phyloP scores from a whole-genome alignment of 1,140 invertebrate species.

The honey bee (Apis mellifera) region DNA sequence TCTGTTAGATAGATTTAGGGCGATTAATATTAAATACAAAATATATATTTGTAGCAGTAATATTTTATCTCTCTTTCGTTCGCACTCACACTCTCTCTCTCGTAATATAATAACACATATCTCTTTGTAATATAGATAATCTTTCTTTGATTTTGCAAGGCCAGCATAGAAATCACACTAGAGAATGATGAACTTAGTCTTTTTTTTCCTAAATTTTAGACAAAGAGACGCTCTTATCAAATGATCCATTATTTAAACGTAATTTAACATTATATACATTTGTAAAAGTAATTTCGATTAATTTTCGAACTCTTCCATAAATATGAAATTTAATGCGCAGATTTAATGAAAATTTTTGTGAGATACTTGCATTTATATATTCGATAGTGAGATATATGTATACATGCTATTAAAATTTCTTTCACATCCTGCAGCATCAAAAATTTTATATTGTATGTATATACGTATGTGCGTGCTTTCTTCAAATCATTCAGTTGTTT shows the following conservation, averaged over 20 bases:
- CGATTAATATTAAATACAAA: conserved; percentile 78
- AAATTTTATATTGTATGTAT: conserved; percentile 3
- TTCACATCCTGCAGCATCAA: conserved; percentile 12
- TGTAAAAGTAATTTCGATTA: conserved; percentile 36
- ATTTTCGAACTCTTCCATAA: conserved; percentile 35
- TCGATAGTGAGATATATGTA: conserved; percentile 11
- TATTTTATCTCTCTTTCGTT: conserved; percentile 46
- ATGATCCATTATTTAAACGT: conserved; percentile 52
- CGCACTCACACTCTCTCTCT: conserved; percentile 58
- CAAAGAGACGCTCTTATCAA: conserved; percentile 59
- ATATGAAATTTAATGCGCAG: conserved; percentile 34
- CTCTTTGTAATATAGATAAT: conserved; percentile 70
- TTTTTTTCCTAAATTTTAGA: conserved; percentile 59
- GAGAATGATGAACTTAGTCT: conserved; percentile 74
- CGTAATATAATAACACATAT: conserved; percentile 73
- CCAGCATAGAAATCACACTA: conserved; percentile 80
- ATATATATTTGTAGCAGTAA: conserved; percentile 75
- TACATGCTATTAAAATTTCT: conserved; percentile 42
- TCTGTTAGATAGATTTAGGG: conserved; percentile 71
- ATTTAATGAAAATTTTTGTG: conserved; percentile 43
- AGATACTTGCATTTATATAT: conserved; percentile 25
- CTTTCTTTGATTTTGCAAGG: conserved; percentile 80
- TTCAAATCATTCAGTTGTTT: neutral
- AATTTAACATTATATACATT: conserved; percentile 45
- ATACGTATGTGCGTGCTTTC: neutral